phyloP scores from a whole-genome alignment of 2,797 vertebrate species.

The Anabacerthia variegaticeps region DNA sequence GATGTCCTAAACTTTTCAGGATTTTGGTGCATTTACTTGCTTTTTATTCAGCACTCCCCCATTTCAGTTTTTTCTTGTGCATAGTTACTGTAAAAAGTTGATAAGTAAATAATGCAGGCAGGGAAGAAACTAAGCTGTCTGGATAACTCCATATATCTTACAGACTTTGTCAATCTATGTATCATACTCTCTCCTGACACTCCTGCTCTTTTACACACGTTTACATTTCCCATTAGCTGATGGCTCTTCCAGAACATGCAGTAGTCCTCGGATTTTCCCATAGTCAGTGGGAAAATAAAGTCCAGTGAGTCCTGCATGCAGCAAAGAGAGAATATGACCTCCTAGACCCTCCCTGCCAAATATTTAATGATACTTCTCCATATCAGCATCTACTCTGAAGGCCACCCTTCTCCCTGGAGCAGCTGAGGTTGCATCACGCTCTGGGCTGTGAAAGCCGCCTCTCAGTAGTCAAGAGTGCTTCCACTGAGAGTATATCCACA shows the following conservation, averaged over 20 bases:
- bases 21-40: background rate
- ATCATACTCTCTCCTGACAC: background rate
- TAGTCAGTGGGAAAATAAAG: background rate
- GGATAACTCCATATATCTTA: background rate
- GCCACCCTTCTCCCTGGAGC: background rate
- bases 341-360: background rate
- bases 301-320: background rate
- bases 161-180: background rate
- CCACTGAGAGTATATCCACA: background rate
- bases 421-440: background rate
- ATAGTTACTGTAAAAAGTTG: background rate
- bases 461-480: background rate
- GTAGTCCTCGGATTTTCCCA: background rate
- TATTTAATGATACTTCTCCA: background rate
- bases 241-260: background rate
- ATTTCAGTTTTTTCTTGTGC: background rate
- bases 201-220: background rate
- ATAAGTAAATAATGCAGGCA: background rate
- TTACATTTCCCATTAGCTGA: background rate
- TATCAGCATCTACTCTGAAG: background rate
- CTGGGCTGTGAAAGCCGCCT: background rate
- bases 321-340: background rate
- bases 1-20: background rate
- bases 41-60: background rate
- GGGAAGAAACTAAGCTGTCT: background rate